These are phyloP conservation scores for Labia minor DNA, from an alignment of 2,888 invertebrate genomes.

Conservation along the genomic window DNA sequence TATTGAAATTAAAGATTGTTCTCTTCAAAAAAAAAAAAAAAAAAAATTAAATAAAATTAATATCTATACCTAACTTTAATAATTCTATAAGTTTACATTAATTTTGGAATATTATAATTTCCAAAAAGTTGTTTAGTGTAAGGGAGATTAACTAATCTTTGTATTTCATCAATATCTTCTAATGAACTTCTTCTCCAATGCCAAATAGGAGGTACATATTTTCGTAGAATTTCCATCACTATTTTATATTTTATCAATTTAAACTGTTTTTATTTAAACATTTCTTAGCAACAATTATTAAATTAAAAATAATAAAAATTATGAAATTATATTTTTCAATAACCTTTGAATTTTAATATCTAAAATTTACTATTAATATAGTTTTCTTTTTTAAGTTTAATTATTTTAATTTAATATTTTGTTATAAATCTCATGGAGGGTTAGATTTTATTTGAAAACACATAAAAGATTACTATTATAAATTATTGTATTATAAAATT, in stretches of 20 bases:
- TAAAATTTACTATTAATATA: too few species aligned
- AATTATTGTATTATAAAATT: too few species aligned
- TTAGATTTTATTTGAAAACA: too few species aligned
- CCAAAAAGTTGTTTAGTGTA: constrained; percentile 33
- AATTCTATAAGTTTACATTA: constrained; percentile 30
- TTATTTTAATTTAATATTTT: too few species aligned
- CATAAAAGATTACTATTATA: too few species aligned
- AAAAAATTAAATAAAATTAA: not conserved
- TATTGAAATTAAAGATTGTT: constrained; percentile 41
- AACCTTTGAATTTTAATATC: too few species aligned
- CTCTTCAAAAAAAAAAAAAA: constrained; percentile 34
- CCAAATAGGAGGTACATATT: constrained; percentile 17
- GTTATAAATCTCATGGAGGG: too few species aligned
- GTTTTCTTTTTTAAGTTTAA: too few species aligned
- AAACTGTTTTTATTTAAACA: too few species aligned
- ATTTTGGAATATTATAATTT: constrained; percentile 29
- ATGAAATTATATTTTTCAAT: too few species aligned
- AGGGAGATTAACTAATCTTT: constrained; percentile 28
- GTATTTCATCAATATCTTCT: constrained; percentile 31
- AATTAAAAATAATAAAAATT: not conserved
- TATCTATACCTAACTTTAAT: not conserved
- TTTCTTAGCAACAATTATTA: constrained; percentile 8
- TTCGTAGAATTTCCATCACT: not conserved
- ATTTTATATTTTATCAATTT: not conserved
- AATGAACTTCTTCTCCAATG: constrained; percentile 27